Evolutionary conservation across 1,140 invertebrate species (phyloP), one percentile per base, ranked within the genome.

Genomic region (Lamellibrachia luymesi): DNA sequence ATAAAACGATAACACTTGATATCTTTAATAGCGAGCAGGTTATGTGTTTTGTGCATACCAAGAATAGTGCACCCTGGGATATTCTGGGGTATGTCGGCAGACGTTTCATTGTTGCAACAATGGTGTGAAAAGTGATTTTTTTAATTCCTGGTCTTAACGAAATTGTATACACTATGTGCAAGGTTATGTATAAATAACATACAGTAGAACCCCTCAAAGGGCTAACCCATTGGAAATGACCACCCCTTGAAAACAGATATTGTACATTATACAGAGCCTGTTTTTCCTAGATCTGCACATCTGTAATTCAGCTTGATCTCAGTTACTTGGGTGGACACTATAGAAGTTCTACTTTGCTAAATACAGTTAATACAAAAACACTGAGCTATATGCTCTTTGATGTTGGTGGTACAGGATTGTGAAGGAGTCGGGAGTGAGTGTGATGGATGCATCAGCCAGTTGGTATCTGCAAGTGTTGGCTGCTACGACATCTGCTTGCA

Each of bases 371-470:
- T 17, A 22, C 25, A 22, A 22, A 80, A 22, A 80, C 6, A 4
- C 8, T 22, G 64, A 80, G 4, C 64, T 8, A 22, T 80, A 25
- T 50, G 49, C 6, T 92, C 38, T 92, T 92, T 56, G 27, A 52
- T 92, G 49, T n/a, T 92, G n/a, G 38, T 38, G 38, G 6, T 94
- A 51, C 93, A 95, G 95, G 93, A 94, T 96, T 25, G 95, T 96
- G 10, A 95, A 94, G 91, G 96, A 96, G 52, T 52, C 94, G 4
- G 95, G 95, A 2, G 94, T 96, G 13, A 95, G 94, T 94, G 95
- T 96, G 22, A 56, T 94, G n/a, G 96, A 96, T 94, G 96, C 96
- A 25, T 95, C 95, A 49, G 95, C 95, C 22, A 94, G 95, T 64
- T 96, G 96, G 96, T 96, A 95, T 80, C 94, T 96, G 50, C 96